Conservation (phyloP, 2,888 invertebrate species). For the Ormia ochracea region DNA sequence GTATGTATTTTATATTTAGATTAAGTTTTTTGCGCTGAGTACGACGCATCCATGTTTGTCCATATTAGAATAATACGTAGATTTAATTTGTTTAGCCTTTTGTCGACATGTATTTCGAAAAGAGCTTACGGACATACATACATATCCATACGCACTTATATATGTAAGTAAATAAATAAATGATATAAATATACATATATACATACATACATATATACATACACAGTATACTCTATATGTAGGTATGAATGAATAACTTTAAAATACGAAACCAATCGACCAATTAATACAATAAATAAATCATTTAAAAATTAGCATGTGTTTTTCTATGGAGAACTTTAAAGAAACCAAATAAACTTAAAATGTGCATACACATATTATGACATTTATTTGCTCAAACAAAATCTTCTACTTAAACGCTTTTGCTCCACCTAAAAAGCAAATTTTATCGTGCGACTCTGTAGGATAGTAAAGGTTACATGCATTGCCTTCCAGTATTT, state of each 20-base stretch:
- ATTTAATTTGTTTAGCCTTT: constrained; percentile 51
- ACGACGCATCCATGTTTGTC: constrained; percentile 53
- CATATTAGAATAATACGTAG: constrained; percentile 68
- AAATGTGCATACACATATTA: too few species aligned
- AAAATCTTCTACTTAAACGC: too few species aligned
- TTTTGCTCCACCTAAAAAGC: too few species aligned
- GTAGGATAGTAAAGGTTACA: too few species aligned
- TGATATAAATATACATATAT: background rate
- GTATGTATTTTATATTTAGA: background rate
- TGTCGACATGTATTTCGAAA: background rate
- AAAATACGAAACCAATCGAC: background rate
- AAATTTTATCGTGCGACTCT: too few species aligned
- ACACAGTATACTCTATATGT: background rate
- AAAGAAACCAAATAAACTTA: constrained; percentile 64
- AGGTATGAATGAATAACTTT: background rate
- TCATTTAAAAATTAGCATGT: constrained; percentile 25
- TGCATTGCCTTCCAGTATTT: too few species aligned
- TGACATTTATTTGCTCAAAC: too few species aligned
- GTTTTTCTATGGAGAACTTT: constrained; percentile 40
- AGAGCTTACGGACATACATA: constrained; percentile 31
- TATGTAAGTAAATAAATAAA: background rate
- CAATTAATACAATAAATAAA: too few species aligned
- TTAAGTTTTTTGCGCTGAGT: background rate
- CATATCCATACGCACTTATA: constrained; percentile 59
- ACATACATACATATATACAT: background rate